Conservation (phyloP, 2,113 vertebrate species). For the Oryzias celebensis region DNA sequence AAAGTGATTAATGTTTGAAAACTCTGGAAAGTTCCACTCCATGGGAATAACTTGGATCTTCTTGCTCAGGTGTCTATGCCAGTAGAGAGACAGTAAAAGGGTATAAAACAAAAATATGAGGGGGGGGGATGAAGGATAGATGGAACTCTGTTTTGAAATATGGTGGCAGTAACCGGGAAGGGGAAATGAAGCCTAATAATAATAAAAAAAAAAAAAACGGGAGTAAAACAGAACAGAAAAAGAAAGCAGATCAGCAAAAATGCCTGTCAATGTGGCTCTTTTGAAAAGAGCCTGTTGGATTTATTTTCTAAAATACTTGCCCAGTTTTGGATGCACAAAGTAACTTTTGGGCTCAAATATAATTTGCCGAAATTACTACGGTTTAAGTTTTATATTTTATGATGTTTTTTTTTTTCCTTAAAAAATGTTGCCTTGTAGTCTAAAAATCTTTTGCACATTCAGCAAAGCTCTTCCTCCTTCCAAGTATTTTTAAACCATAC, state of each 20-base stretch:
- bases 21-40: constrained; percentile 20
- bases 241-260: neutral
- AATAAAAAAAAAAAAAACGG: neutral
- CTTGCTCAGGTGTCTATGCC: neutral
- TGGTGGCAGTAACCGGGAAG: neutral
- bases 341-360: no score
- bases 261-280: constrained; percentile 6
- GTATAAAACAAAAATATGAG: neutral
- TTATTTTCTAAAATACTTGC: constrained; percentile 4
- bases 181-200: constrained; percentile 7
- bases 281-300: constrained; percentile 4
- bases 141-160: constrained; percentile 5
- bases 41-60: neutral
- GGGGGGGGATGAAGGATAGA: constrained; percentile 15
- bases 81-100: constrained; percentile 6
- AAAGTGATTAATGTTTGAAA: constrained; percentile 44
- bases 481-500: no score
- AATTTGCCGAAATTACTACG: no score
- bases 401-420: no score
- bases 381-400: no score
- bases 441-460: no score
- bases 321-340: no score
- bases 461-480: no score
- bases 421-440: no score
- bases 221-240: constrained; percentile 7